Evolutionary conservation across 1,140 invertebrate species (phyloP), one percentile per base, ranked within the genome.

Genomic region (Venturia canescens): DNA sequence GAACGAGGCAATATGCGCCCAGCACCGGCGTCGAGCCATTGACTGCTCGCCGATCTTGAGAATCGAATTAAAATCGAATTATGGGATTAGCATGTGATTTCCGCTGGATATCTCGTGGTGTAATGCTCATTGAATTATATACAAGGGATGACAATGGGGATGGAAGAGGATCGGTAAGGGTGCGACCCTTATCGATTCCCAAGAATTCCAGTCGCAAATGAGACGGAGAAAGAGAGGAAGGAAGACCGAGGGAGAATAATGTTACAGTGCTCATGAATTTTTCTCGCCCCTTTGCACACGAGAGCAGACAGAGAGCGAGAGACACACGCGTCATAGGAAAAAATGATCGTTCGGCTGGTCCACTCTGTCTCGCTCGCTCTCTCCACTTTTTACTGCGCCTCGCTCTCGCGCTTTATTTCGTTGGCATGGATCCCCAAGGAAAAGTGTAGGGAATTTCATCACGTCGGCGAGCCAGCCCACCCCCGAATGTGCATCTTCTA

Each of bases 1-100:
- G 67, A 78, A 78, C n/a, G 76, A 16, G 31, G 16, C 27, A 67
- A 66, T 38, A 67, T 38, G 31, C 6, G 27, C 44, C 67, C 38
- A 6, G 26, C 66, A 44, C n/a, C n/a, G n/a, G n/a, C n/a, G n/a
- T n/a, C n/a, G n/a, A 74, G n/a, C 34, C 31, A 48, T 48, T 48
- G 48, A 18, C 26, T 7, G 34, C 18, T 60, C 34, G 50, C 16
- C 15, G 72, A 53, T 63, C n/a, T 27, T 26, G 23, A 82, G 15
- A 63, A 89, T 89, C 86, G 87, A 91, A 92, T 92, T 90, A 91
- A 91, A 91, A 87, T 90, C 85, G 88, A 89, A 91, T 91, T 90
- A 91, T 72, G 84, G 82, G 83, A 85, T 82, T 85, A 78, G n/a
- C 80, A 87, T 80, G 84, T 89, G 89, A 91, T 89, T 91, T 72